phyloP scores from a whole-genome alignment of 2,888 invertebrate species.

The Dasysyrphus albostriatus region DNA sequence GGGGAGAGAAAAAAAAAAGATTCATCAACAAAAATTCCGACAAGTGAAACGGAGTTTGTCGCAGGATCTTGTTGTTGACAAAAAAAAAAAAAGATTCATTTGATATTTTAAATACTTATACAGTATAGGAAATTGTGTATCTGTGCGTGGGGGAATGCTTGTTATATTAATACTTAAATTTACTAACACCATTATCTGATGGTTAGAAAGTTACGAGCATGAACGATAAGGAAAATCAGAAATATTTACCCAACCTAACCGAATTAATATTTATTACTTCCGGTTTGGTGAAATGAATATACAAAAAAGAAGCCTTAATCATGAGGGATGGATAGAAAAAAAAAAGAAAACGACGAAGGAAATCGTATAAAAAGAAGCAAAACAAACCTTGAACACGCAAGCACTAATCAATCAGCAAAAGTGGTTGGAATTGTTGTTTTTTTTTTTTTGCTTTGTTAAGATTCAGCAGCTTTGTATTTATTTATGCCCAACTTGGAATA shows the following conservation, averaged over 20 bases:
- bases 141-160: neutral
- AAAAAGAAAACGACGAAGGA: neutral
- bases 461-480: neutral
- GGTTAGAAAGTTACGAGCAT: neutral
- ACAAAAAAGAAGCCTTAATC: conserved; percentile 11
- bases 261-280: conserved; percentile 30
- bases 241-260: conserved; percentile 12
- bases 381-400: conserved; percentile 18
- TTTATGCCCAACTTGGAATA: neutral
- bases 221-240: conserved; percentile 6
- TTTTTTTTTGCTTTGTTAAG: neutral
- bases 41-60: neutral
- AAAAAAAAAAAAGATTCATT: neutral
- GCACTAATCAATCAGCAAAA: conserved; percentile 20
- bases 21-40: conserved; percentile 4
- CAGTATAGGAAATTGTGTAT: neutral
- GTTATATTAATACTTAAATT: conserved; percentile 6
- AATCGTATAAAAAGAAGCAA: neutral
- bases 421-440: conserved; percentile 18
- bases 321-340: neutral
- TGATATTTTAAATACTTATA: neutral
- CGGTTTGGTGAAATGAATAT: conserved; percentile 4
- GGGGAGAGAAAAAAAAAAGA: neutral
- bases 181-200: conserved; percentile 17
- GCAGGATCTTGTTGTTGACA: neutral